A percentile compares a stretch with the other conserved stretches of the same genome.
phyloP scores from a whole-genome alignment of 92 coral and sea anemone genomes.

The Parazoanthus darwini region DNA sequence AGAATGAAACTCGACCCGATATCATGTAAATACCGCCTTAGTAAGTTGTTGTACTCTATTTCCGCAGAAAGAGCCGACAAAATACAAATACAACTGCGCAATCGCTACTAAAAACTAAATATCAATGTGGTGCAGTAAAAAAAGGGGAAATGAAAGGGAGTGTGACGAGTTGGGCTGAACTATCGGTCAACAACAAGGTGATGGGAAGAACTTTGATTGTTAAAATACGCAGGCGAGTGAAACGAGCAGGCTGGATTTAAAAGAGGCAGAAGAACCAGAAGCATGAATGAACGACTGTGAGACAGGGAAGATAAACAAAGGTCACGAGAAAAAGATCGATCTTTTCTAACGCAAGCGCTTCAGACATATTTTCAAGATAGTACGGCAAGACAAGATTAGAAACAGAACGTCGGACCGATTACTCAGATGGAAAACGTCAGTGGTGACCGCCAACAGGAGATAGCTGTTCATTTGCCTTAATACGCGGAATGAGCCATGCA shows the following conservation, averaged over 20 bases:
- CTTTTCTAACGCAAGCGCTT: not conserved
- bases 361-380: not conserved
- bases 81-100: not conserved
- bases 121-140: too few species aligned
- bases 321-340: not conserved
- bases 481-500: not conserved
- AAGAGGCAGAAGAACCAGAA: not conserved
- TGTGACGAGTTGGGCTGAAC: too few species aligned
- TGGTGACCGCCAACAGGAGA: not conserved
- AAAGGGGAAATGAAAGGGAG: too few species aligned
- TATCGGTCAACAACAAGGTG: too few species aligned
- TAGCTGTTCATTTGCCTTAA: not conserved
- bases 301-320: not conserved
- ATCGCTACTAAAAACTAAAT: too few species aligned
- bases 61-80: not conserved
- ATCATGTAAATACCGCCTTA: too few species aligned
- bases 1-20: too few species aligned
- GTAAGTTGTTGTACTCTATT: too few species aligned
- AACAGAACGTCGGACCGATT: not conserved
- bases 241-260: too few species aligned
- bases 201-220: not conserved
- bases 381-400: not conserved
- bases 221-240: not conserved
- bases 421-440: not conserved
- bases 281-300: not conserved